Evolutionary conservation across 2,888 invertebrate species (phyloP), one percentile per base, ranked within the genome.

Genomic region (Phytoseiulus persimilis): DNA sequence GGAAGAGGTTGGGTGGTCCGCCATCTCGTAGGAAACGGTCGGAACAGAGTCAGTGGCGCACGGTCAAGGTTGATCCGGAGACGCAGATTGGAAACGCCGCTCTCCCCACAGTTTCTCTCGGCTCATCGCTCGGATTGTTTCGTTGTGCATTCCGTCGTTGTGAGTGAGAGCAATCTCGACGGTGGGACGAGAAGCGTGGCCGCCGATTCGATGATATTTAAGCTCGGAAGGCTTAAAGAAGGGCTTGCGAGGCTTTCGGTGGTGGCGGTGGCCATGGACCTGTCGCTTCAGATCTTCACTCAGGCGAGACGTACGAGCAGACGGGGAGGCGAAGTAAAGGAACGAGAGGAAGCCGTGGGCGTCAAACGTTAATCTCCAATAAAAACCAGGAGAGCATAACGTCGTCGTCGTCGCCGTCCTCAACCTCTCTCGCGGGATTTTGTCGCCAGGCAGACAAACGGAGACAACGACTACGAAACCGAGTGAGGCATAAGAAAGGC

Each of bases 371-470:
- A 87, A 87, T 87, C 87, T 87, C 87, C 87, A 87, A 87, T 87
- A 87, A 87, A 87, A 87, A 87, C 87, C 87, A 87, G 39, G 87
- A 87, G 87, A 87, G 87, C 87, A 87, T 87, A 32, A 87, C 87
- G 87, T 87, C 33, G 83, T 65, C 65, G 65, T 65, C 87, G 87
- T 87, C 33, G 83, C 18, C 65, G 65, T 65, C 65, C 23, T 65
- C 65, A 28, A 23, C 65, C 65, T 65, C 65, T 28, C 28, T 65
- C 65, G 65, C 11, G 9, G 65, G 65, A 65, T 65, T 65, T 65
- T 65, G 65, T 65, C 65, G 65, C 65, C 65, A 65, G 65, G 9
- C 65, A 65, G 65, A 65, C 65, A 65, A 65, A 65, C 65, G 65
- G 65, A 65, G 65, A 65, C 65, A 65, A 65, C 65, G 65, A 65